Percentiles rank a stretch among this genome's conserved stretches.
Evolutionary conservation across 2,113 vertebrate genomes (phyloP).

Genomic region (Xenotilapia caudafasciata): DNA sequence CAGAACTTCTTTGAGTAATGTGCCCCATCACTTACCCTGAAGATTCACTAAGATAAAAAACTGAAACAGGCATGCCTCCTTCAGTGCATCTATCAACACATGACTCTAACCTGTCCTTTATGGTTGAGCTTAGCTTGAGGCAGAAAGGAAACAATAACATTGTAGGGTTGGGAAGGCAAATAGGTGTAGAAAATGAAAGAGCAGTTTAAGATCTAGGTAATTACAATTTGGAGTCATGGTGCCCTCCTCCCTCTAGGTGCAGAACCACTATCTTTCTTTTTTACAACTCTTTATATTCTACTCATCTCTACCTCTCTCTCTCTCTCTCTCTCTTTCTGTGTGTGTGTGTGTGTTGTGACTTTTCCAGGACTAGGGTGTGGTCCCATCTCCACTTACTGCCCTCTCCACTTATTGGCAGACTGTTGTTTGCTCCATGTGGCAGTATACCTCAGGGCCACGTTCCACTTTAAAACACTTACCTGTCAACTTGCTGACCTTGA

Average conservation of each 20-base stretch:
- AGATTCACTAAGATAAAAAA: neutral
- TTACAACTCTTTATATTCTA: neutral
- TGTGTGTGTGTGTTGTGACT: rapidly evolving
- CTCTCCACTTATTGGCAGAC: neutral
- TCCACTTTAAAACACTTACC: neutral
- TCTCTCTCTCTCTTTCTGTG: rapidly evolving
- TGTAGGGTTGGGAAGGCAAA: neutral
- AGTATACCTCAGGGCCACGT: neutral
- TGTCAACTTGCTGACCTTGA: neutral
- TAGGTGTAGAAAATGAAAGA: neutral
- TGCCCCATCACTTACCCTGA: neutral
- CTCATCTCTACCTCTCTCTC: rapidly evolving
- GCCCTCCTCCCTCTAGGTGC: neutral
- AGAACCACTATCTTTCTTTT: neutral
- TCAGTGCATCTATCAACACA: neutral
- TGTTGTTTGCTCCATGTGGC: neutral
- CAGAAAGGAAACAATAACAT: neutral
- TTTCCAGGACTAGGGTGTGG: neutral
- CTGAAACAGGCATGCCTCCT: neutral
- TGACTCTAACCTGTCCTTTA: neutral
- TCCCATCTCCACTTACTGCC: neutral
- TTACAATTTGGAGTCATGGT: neutral
- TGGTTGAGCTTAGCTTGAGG: neutral
- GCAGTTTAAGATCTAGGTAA: neutral
- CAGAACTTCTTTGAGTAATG: neutral